A percentile compares a stretch with the other conserved stretches of the same genome.
phyloP scores from a whole-genome alignment of 1,140 invertebrate genomes.

The Chlorops oryzae region DNA sequence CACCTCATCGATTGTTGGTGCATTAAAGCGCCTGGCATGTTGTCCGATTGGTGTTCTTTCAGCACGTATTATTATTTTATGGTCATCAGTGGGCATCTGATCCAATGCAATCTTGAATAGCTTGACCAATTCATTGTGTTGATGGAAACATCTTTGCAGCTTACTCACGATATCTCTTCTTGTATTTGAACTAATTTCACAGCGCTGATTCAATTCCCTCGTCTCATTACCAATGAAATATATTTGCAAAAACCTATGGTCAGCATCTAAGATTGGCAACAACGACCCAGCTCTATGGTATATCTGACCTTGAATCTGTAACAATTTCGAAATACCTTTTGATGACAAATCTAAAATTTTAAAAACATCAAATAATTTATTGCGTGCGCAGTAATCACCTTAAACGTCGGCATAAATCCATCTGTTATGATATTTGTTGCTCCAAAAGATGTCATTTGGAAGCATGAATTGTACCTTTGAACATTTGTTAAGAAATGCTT shows the following conservation, averaged over 20 bases:
- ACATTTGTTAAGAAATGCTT: conserved; percentile 46
- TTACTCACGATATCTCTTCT: conserved; percentile 48
- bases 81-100: conserved; percentile 14
- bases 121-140: conserved; percentile 19
- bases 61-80: too few species aligned
- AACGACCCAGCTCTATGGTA: too few species aligned
- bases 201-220: too few species aligned
- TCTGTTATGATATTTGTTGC: conserved; percentile 13
- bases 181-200: conserved; percentile 29
- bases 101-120: conserved; percentile 44
- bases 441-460: conserved; percentile 27
- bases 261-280: too few species aligned
- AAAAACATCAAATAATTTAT: background rate
- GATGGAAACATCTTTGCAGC: background rate
- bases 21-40: too few species aligned
- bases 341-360: background rate
- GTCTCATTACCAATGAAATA: too few species aligned
- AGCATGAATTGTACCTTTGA: conserved; percentile 18
- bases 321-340: background rate
- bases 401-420: conserved; percentile 18
- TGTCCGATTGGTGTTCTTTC: too few species aligned
- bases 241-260: too few species aligned
- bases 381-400: conserved; percentile 16
- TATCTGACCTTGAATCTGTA: too few species aligned
- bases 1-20: too few species aligned